A percentile compares a stretch with the other conserved stretches of the same genome.
These are phyloP conservation scores for Halesus radiatus DNA, from an alignment of 1,140 invertebrate genomes.

Conservation along the genomic window DNA sequence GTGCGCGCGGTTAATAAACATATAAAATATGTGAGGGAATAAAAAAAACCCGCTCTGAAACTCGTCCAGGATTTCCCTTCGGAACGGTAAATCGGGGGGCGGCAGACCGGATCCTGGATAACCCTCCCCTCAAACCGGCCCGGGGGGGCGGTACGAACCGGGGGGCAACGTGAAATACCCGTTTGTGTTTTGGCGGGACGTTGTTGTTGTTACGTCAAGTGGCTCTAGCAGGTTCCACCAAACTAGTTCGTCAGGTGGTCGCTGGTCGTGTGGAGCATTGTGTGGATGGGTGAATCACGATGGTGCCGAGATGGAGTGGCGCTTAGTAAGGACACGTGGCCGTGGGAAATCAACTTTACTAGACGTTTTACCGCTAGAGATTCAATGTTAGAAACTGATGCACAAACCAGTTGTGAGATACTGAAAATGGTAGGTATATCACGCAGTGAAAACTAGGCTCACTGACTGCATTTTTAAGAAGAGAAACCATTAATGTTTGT, in stretches of 20 bases:
- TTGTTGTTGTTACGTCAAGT: conserved; percentile 5
- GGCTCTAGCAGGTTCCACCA: conserved; percentile 34
- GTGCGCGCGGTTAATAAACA: background rate
- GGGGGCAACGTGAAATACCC: conserved; percentile 31
- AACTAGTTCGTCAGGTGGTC: conserved; percentile 36
- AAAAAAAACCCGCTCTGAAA: conserved; percentile 20
- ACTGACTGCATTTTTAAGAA: too few relatives aligned
- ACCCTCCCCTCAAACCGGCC: conserved; percentile 6
- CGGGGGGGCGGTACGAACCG: background rate
- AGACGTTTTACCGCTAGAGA: too few relatives aligned
- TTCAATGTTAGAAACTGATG: too few relatives aligned
- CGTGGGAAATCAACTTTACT: background rate
- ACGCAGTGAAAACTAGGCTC: too few relatives aligned
- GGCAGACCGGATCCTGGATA: conserved; percentile 15
- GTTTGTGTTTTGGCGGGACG: conserved; percentile 40
- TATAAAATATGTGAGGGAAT: background rate
- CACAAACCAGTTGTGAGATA: too few relatives aligned
- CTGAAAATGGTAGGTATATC: too few relatives aligned
- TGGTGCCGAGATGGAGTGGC: background rate
- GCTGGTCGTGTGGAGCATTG: conserved; percentile 14
- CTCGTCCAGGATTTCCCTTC: conserved; percentile 26
- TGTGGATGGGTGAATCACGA: conserved; percentile 15
- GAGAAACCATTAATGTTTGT: too few relatives aligned
- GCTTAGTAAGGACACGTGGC: background rate
- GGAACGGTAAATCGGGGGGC: conserved; percentile 36